Evolutionary conservation across 2,888 invertebrate genomes (phyloP), one percentile per base, ranked within the genome.

Genomic region (Drosophila ezoana): DNA sequence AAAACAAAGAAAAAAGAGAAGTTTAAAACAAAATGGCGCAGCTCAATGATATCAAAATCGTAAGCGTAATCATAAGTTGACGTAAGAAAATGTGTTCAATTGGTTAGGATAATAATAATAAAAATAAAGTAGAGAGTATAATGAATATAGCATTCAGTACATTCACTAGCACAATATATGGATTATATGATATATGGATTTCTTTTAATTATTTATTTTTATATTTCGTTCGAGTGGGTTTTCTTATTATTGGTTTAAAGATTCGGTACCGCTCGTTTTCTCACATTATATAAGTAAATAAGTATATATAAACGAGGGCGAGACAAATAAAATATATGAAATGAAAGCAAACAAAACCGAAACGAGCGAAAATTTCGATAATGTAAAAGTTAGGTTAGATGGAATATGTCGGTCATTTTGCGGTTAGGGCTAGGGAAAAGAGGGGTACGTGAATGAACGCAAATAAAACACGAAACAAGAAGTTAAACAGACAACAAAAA

Each of bases 81-180:
- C 48, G 64, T 63, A 64, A 76, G 68, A 81, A 74, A 56, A 64
- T 70, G 66, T 66, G 70, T 75, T 65, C 62, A 78, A 70, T 82
- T 74, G 79, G 73, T 84, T 85, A 76, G 86, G 72, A 62, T 62
- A 54, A 62, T 62, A 65, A 62, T 62, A 54, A 62, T 62, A 65
- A 62, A 72, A 85, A 85, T 82, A 87, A 87, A 74, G 60, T 76
- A 87, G 77, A 83, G 76, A 87, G 79, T 86, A 85, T 87, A 89
- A 91, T 90, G 90, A 90, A 89, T 91, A 90, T 91, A 90, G 92
- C 92, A 92, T 92, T 92, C 92, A 91, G 87, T 91, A 92, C 92
- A 92, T 92, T 92, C 92, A 92, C 92, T 91, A 92, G 92, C 92
- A 92, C 88, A 90, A 87, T 91, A 91, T 90, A 91, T 90, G 81